phyloP scores from a whole-genome alignment of 1,140 invertebrate genomes.

The Diorhabda sublineata region DNA sequence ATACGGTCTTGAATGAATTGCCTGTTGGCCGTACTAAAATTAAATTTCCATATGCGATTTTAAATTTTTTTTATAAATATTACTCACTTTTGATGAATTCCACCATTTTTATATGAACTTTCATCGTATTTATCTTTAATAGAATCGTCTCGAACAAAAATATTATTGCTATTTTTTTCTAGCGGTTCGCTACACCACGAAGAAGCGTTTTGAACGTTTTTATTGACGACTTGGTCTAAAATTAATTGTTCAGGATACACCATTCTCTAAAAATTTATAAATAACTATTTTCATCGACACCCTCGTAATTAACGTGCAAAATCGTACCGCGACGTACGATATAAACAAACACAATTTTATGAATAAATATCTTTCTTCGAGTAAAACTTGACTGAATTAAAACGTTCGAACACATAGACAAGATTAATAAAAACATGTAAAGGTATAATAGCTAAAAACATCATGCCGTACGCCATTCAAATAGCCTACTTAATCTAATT shows the following conservation, averaged over 20 bases:
- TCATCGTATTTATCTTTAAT: conserved; percentile 7
- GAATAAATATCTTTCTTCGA: too few relatives aligned
- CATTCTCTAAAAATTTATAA: conserved; percentile 40
- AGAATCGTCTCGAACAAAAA: conserved; percentile 13
- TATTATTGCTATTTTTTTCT: conserved; percentile 33
- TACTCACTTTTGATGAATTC: neutral
- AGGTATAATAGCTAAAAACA: too few relatives aligned
- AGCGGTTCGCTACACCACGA: conserved; percentile 43
- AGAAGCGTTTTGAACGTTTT: conserved; percentile 28
- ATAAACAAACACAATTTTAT: too few relatives aligned
- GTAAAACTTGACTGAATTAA: too few relatives aligned
- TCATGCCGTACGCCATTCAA: conserved; percentile 19
- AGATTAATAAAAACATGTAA: too few relatives aligned
- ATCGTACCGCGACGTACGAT: too few relatives aligned
- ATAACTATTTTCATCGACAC: neutral
- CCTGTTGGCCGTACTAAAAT: conserved; percentile 34
- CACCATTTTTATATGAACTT: conserved; percentile 3
- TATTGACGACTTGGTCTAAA: conserved; percentile 38
- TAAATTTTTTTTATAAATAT: neutral
- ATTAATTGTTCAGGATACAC: conserved; percentile 45
- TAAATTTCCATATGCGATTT: neutral
- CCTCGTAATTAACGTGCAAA: too few relatives aligned
- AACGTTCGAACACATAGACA: too few relatives aligned
- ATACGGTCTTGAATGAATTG: conserved; percentile 53
- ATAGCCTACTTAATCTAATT: conserved; percentile 28